Evolutionary conservation across 2,888 invertebrate species (phyloP).

Genomic region (Parthenolecanium corni): DNA sequence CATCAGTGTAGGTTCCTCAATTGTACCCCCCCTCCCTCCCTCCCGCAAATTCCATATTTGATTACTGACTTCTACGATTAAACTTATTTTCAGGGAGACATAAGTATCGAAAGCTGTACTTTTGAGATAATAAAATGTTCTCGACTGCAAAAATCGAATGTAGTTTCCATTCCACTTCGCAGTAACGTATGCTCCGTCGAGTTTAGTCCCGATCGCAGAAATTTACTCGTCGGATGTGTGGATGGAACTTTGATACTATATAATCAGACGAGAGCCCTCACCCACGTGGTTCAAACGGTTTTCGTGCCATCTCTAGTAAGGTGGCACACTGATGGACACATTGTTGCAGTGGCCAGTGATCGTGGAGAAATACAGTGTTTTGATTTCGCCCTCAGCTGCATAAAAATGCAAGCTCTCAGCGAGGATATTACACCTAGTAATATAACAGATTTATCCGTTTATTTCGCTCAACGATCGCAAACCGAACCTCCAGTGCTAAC

Average conservation of each 20-base stretch:
- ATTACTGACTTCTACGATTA: not conserved
- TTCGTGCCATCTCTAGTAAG: constrained; percentile 45
- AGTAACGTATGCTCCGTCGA: constrained; percentile 55
- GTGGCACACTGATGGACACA: constrained; percentile 60
- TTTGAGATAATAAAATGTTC: constrained; percentile 46
- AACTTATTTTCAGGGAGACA: constrained; percentile 44
- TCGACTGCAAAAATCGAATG: constrained; percentile 50
- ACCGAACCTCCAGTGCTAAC: not conserved
- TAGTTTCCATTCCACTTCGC: constrained; percentile 57
- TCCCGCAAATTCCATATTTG: no score
- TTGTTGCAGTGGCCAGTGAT: constrained; percentile 57
- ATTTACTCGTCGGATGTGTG: constrained; percentile 67
- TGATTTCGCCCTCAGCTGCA: constrained; percentile 55
- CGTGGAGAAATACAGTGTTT: constrained; percentile 63
- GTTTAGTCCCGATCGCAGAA: constrained; percentile 60
- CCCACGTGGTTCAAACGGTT: constrained; percentile 61
- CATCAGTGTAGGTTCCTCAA: no score
- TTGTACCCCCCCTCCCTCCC: no score
- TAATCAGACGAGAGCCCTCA: constrained; percentile 61
- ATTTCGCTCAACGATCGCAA: constrained; percentile 40
- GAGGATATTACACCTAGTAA: constrained; percentile 52
- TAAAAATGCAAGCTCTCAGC: constrained; percentile 53
- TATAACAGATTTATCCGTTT: constrained; percentile 52
- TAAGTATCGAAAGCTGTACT: constrained; percentile 57
- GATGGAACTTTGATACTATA: constrained; percentile 72